Evolutionary conservation across 1,140 invertebrate genomes (phyloP).

Genomic region (Proctacanthus coquilletti): DNA sequence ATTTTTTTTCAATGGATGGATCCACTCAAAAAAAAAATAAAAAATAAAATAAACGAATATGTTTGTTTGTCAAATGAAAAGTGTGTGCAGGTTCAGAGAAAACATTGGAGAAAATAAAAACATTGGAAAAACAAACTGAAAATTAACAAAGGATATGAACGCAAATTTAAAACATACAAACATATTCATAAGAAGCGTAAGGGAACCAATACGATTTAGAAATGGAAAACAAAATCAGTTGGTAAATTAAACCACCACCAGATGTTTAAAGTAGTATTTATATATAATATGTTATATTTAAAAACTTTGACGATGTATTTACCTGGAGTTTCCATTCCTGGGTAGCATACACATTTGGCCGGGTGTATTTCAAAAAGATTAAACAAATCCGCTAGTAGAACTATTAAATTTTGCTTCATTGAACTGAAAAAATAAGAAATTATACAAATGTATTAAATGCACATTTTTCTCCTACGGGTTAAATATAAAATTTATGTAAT

Average conservation of each 20-base stretch:
- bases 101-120: not conserved
- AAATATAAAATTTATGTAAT: conserved; percentile 3
- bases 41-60: conserved; percentile 1
- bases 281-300: too few relatives aligned
- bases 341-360: conserved; percentile 70
- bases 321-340: conserved; percentile 42
- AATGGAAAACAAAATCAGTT: conserved; percentile 7
- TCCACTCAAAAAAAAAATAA: conserved; percentile 1
- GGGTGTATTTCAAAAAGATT: conserved; percentile 89
- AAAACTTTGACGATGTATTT: conserved; percentile 24
- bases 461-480: not conserved
- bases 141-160: not conserved
- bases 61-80: not conserved
- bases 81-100: not conserved
- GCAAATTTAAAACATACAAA: conserved; percentile 4
- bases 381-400: conserved; percentile 90
- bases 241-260: conserved; percentile 9
- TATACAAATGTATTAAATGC: conserved; percentile 4
- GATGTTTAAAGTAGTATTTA: not conserved
- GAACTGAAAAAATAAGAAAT: conserved; percentile 59
- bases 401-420: conserved; percentile 84
- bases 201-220: not conserved
- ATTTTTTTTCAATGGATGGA: too few relatives aligned
- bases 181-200: conserved; percentile 6
- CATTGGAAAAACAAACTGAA: not conserved